phyloP scores from a whole-genome alignment of 2,113 vertebrate species.

The Etheostoma cragini region DNA sequence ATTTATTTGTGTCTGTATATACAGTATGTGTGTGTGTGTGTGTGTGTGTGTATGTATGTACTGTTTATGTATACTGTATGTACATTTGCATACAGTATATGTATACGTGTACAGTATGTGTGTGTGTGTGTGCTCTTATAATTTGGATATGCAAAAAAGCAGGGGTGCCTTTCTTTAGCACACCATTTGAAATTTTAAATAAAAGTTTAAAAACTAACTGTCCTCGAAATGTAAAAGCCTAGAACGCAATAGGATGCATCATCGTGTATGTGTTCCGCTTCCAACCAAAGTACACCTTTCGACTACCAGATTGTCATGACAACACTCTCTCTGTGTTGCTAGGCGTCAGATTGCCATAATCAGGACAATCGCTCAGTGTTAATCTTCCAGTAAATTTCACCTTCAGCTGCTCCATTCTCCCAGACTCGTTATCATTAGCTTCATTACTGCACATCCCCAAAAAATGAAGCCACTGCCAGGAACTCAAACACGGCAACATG shows the following conservation, averaged over 20 bases:
- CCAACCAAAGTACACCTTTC: conserved; percentile 18
- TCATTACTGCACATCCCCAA: conserved; percentile 48
- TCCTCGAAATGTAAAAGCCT: not conserved
- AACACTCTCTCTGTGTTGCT: not conserved
- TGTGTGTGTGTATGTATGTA: no score
- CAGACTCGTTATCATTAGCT: conserved; percentile 55
- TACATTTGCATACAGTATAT: no score
- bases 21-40: no score
- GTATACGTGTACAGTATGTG: no score
- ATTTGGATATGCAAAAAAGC: no score
- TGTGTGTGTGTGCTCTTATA: no score
- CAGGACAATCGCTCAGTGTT: conserved; percentile 50
- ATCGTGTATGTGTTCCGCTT: not conserved
- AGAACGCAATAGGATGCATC: not conserved
- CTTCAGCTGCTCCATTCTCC: conserved; percentile 49
- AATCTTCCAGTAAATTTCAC: conserved; percentile 62
- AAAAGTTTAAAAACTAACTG: not conserved
- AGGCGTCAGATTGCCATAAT: conserved; percentile 36
- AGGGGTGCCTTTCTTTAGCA: conserved; percentile 11
- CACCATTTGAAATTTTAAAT: conserved; percentile 4
- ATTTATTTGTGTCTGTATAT: no score
- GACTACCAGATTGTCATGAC: conserved; percentile 30
- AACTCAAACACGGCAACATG: conserved; percentile 28
- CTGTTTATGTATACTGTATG: no score
- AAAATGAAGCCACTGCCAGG: conserved; percentile 28